Base-by-base conservation (phyloP, 2,888 invertebrate genomes). In the Apamea anceps region DNA sequence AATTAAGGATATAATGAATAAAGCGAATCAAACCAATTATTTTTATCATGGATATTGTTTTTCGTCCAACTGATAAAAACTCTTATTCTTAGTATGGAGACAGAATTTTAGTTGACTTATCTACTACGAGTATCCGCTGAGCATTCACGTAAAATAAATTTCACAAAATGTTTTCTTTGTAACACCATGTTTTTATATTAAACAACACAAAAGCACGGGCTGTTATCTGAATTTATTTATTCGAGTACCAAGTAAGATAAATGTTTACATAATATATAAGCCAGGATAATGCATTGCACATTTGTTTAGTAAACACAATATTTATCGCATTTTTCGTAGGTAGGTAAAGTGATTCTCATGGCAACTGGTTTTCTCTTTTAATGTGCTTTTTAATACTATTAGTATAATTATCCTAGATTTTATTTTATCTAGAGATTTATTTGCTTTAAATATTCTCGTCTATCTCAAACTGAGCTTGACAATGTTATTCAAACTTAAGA, bases 401-500 rank as follows among this genome's bases (percentile, higher is more conserved):
- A 13, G n/a, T 21, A 21, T 63, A 0, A 2, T 51, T 51, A 51
- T 13, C n/a, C 13, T n/a, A 51, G 13, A 54, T 42, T 75, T 15
- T 42, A 12, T 28, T 42, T 32, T 42, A 4, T 72, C 8, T 71
- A 25, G 0, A 12, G 4, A 42, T 15, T 73, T 21, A 60, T 78
- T 65, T n/a, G 21, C 15, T 10, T 32, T 18, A 21, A 37, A 15
- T 70, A 71, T 48, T 32, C 13, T 48, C 13, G 25, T 15, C 25
- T 28, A 45, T 54, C 42, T n/a, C 32, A 25, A 32, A 71, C 10
- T 12, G 32, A 63, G n/a, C 54, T 79, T 70, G 54, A 70, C 54
- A 70, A 54, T 78, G n/a, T 70, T 70, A 79, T 79, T 63, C 32
- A 54, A 68, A 79, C 68, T 51, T 78, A 2, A 18, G 8, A 54